A percentile compares a stretch with the other conserved stretches of the same genome.
Evolutionary conservation across 2,797 vertebrate genomes (phyloP).

Genomic region (Anabas testudineus): DNA sequence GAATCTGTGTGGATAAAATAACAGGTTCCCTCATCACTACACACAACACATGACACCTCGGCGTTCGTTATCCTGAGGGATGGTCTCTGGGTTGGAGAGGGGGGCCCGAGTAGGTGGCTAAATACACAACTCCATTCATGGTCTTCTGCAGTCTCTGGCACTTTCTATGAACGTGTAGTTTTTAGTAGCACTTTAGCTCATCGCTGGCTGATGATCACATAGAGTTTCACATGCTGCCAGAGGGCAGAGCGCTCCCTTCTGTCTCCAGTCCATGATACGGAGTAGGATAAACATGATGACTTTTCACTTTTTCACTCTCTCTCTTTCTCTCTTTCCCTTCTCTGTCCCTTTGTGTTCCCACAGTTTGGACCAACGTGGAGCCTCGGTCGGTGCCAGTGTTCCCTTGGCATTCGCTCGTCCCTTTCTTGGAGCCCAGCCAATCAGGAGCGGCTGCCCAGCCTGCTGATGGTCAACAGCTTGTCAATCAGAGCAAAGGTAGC

Average conservation of each 20-base stretch:
- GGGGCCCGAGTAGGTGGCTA: constrained; percentile 34
- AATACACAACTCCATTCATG: constrained; percentile 58
- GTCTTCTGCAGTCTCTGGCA: constrained; percentile 19
- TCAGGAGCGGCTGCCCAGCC: constrained; percentile 89
- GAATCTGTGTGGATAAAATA: constrained; percentile 64
- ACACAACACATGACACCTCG: constrained; percentile 58
- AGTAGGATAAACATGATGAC: constrained; percentile 54
- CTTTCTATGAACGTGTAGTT: constrained; percentile 50
- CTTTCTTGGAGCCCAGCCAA: constrained; percentile 94
- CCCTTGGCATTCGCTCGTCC: constrained; percentile 95
- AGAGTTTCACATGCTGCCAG: constrained; percentile 46
- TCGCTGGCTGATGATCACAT: constrained; percentile 33
- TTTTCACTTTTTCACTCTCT: constrained; percentile 50
- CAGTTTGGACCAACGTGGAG: constrained; percentile 98
- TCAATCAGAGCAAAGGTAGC: constrained; percentile 92
- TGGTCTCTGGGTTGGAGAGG: constrained; percentile 16
- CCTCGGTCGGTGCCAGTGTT: constrained; percentile 94
- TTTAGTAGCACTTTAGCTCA: constrained; percentile 44
- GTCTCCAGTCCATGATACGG: constrained; percentile 39
- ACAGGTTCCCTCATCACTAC: constrained; percentile 61
- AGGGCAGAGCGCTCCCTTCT: constrained; percentile 51
- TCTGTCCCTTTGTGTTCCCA: constrained; percentile 47
- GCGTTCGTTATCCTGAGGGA: constrained; percentile 48
- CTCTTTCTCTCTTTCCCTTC: constrained; percentile 18
- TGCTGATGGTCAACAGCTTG: constrained; percentile 89